Evolutionary conservation across 2,888 invertebrate genomes (phyloP).

Genomic region (Steinernema scapterisci): DNA sequence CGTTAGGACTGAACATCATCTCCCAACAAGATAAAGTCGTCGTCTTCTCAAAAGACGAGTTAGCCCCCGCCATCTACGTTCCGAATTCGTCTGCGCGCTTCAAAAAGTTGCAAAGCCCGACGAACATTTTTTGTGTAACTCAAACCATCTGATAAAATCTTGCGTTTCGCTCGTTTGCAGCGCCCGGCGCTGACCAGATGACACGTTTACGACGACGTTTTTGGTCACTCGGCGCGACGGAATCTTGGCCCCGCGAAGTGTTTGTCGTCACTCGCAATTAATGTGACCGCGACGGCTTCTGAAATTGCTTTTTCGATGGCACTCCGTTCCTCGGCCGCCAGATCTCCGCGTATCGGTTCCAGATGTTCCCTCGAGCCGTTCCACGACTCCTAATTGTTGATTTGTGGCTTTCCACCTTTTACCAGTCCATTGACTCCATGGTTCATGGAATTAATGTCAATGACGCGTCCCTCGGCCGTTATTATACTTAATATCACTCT

Average conservation of each 20-base stretch:
- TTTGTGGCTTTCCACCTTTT: too few species aligned
- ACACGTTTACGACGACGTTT: neutral
- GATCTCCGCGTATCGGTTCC: neutral
- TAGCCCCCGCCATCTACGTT: too few species aligned
- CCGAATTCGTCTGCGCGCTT: neutral
- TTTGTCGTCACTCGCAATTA: slow-evolving; percentile 15
- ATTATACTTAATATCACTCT: too few species aligned
- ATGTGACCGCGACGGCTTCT: neutral
- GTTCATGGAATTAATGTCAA: too few species aligned
- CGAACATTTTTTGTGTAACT: neutral
- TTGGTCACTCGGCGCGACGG: slow-evolving; percentile 3
- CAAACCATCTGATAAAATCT: neutral
- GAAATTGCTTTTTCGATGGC: slow-evolving; percentile 26
- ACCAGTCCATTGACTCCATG: too few species aligned
- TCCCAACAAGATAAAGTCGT: too few species aligned
- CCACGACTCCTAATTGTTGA: too few species aligned
- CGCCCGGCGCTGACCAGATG: neutral
- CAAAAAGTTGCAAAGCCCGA: neutral
- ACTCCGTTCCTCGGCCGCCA: neutral
- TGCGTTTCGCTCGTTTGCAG: slow-evolving; percentile 9
- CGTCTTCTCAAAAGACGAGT: too few species aligned
- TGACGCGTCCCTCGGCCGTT: too few species aligned
- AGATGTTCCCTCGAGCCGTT: neutral
- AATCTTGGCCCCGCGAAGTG: neutral
- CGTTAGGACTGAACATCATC: too few species aligned